Evolutionary conservation across 2,797 vertebrate species (phyloP).

Genomic region (Darevskia mixta): DNA sequence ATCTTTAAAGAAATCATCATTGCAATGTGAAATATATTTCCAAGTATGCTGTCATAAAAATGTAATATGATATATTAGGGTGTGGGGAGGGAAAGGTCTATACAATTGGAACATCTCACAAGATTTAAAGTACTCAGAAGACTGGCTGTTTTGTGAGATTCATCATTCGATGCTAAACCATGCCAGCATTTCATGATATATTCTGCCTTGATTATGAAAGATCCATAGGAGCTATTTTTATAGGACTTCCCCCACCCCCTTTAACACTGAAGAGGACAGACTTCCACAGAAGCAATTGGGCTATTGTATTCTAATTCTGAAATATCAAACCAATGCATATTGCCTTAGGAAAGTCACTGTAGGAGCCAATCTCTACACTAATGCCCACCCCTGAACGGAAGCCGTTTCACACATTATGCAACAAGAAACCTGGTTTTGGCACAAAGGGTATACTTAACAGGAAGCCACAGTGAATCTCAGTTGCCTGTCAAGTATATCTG

Average conservation of each 20-base stretch:
- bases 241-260: neutral
- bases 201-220: conserved; percentile 37
- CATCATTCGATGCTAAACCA: conserved; percentile 15
- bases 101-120: conserved; percentile 39
- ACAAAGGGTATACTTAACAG: neutral
- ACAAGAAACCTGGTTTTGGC: neutral
- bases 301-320: neutral
- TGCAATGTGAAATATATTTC: conserved; percentile 35
- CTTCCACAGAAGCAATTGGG: conserved; percentile 12
- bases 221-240: conserved; percentile 15
- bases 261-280: conserved; percentile 6
- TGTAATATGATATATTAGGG: conserved; percentile 7
- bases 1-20: conserved; percentile 49
- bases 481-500: neutral
- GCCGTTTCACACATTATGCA: neutral
- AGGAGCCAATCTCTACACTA: neutral
- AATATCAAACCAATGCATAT: conserved; percentile 9
- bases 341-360: neutral
- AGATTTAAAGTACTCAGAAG: conserved; percentile 34
- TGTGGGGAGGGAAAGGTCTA: neutral
- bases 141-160: conserved; percentile 35
- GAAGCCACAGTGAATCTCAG: neutral
- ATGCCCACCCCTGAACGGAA: neutral
- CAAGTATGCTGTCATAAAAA: conserved; percentile 42
- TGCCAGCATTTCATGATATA: conserved; percentile 7